Evolutionary conservation across 2,797 vertebrate genomes (phyloP).

Genomic region (Podarcis siculus): DNA sequence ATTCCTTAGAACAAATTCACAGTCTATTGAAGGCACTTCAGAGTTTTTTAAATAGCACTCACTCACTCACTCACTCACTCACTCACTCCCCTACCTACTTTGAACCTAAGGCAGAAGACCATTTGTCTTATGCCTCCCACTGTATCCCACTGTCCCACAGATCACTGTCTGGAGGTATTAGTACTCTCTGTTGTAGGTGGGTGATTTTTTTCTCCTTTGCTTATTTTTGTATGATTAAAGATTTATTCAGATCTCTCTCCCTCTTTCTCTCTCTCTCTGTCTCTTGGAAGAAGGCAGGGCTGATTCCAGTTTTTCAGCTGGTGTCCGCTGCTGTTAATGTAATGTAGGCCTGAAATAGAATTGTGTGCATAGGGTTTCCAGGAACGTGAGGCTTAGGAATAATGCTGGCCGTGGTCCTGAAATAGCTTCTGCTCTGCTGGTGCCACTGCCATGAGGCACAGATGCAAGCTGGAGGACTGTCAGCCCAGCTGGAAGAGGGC

Average conservation of each 20-base stretch:
- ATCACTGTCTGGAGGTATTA: neutral
- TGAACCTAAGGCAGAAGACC: neutral
- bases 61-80: too few relatives aligned
- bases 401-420: slow-evolving; percentile 34
- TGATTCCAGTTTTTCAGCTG: neutral
- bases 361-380: neutral
- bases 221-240: neutral
- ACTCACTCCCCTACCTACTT: neutral
- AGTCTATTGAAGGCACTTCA: neutral
- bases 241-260: neutral
- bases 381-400: neutral
- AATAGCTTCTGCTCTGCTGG: neutral
- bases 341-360: neutral
- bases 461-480: slow-evolving; percentile 22
- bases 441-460: slow-evolving; percentile 16
- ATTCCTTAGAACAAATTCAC: neutral
- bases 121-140: neutral
- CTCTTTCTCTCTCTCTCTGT: neutral
- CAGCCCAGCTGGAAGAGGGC: slow-evolving; percentile 26
- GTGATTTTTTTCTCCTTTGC: neutral
- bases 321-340: slow-evolving; percentile 11
- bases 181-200: neutral
- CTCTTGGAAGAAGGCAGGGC: neutral
- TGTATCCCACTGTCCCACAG: neutral
- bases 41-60: neutral